These are phyloP conservation scores for Catocala fraxini DNA, from an alignment of 2,888 invertebrate genomes.

Conservation along the genomic window DNA sequence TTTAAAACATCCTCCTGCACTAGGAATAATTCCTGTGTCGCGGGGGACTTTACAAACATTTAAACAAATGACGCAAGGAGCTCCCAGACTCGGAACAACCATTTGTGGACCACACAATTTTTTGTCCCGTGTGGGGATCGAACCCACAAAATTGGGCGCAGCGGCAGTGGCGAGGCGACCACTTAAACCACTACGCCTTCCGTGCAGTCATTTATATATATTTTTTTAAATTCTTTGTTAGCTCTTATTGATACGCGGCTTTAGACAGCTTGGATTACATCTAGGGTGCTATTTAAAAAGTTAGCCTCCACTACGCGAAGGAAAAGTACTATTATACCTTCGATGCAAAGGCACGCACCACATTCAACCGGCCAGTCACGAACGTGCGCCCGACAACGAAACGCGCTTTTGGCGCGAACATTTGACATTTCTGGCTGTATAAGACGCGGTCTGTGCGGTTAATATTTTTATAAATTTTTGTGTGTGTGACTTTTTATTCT, in stretches of 20 bases:
- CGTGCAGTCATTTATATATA: too few relatives aligned
- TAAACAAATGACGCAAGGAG: too few relatives aligned
- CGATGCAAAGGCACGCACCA: conserved; percentile 32
- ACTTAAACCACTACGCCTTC: too few relatives aligned
- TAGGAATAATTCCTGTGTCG: too few relatives aligned
- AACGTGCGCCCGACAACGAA: conserved; percentile 37
- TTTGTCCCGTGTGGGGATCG: too few relatives aligned
- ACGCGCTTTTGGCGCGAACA: conserved; percentile 46
- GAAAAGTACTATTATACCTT: conserved; percentile 36
- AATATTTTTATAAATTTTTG: conserved; percentile 14
- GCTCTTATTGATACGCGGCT: conserved; percentile 2
- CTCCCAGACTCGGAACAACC: too few relatives aligned
- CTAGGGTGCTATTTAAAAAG: conserved; percentile 46
- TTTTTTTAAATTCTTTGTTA: too few relatives aligned
- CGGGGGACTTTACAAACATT: too few relatives aligned
- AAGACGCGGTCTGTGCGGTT: conserved; percentile 38
- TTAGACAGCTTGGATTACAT: conserved; percentile 34
- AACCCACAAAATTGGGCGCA: too few relatives aligned
- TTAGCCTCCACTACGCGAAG: conserved; percentile 42
- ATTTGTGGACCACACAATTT: too few relatives aligned
- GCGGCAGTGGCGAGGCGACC: too few relatives aligned
- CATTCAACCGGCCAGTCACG: conserved; percentile 43
- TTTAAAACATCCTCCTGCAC: too few relatives aligned
- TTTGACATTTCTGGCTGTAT: conserved; percentile 40
- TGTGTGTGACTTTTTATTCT: conserved; percentile 32